phyloP scores from a whole-genome alignment of 2,888 invertebrate species.

The Colletes collaris region DNA sequence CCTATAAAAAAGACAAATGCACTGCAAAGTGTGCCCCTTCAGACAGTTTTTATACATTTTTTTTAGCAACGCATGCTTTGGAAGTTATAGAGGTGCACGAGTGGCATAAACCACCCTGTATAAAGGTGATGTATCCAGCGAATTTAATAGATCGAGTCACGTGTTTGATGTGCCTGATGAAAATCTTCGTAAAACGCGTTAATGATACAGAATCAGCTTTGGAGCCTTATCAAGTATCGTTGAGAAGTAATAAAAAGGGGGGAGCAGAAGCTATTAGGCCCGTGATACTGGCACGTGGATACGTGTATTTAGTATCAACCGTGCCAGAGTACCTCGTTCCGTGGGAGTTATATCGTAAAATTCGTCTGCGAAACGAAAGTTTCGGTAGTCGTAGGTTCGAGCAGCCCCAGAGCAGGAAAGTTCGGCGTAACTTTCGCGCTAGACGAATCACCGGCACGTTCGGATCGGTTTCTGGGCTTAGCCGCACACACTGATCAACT shows the following conservation, averaged over 20 bases:
- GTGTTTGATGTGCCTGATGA: no score
- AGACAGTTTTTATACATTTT: no score
- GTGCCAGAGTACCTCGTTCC: neutral
- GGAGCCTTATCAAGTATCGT: neutral
- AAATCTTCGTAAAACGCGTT: no score
- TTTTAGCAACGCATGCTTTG: no score
- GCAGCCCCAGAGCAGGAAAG: constrained; percentile 47
- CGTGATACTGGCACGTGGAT: neutral
- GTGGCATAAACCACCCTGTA: no score
- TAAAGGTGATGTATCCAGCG: no score
- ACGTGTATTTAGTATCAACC: constrained; percentile 18
- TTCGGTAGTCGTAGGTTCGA: constrained; percentile 35
- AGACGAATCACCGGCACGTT: constrained; percentile 64
- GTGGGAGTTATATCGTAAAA: constrained; percentile 50
- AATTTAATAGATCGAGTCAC: no score
- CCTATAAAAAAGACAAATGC: no score
- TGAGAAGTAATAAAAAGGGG: neutral
- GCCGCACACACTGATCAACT: constrained; percentile 58
- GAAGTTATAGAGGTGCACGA: no score
- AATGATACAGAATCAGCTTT: no score
- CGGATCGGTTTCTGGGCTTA: constrained; percentile 49
- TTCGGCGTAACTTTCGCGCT: constrained; percentile 55
- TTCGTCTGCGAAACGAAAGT: constrained; percentile 54
- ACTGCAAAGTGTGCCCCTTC: no score
- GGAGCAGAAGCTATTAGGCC: neutral